Evolutionary conservation across 1,140 invertebrate species (phyloP).

Genomic region (Zaprionus africanus): DNA sequence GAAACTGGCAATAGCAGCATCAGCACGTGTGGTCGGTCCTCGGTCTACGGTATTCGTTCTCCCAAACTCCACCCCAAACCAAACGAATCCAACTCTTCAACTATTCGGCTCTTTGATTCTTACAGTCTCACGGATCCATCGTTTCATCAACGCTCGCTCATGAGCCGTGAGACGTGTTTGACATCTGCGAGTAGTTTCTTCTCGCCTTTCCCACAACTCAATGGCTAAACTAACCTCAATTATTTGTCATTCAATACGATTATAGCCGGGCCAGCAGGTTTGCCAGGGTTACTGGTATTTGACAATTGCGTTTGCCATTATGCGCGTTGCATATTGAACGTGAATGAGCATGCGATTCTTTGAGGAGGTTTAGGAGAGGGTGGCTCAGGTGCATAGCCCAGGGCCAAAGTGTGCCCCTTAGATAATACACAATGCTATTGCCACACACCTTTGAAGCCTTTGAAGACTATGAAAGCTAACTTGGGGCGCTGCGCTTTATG

Average conservation of each 20-base stretch:
- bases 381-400: neutral
- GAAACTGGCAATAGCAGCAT: constrained; percentile 48
- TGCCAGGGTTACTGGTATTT: constrained; percentile 43
- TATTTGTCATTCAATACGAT: constrained; percentile 82
- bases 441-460: neutral
- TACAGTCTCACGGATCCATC: neutral
- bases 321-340: constrained; percentile 65
- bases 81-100: constrained; percentile 1
- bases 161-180: constrained; percentile 77
- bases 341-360: constrained; percentile 1
- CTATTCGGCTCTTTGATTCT: constrained; percentile 27
- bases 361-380: neutral
- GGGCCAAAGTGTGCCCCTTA: constrained; percentile 16
- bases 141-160: constrained; percentile 68
- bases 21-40: constrained; percentile 58
- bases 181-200: constrained; percentile 69
- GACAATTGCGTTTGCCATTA: constrained; percentile 54
- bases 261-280: constrained; percentile 49
- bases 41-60: neutral
- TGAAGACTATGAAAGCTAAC: constrained; percentile 74
- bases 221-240: constrained; percentile 79
- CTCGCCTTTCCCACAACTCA: constrained; percentile 53
- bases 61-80: constrained; percentile 20
- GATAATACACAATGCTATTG: constrained; percentile 41
- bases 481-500: constrained; percentile 39